These are phyloP conservation scores for Drosophila nikananu DNA, from an alignment of 1,140 invertebrate genomes.

Conservation along the genomic window DNA sequence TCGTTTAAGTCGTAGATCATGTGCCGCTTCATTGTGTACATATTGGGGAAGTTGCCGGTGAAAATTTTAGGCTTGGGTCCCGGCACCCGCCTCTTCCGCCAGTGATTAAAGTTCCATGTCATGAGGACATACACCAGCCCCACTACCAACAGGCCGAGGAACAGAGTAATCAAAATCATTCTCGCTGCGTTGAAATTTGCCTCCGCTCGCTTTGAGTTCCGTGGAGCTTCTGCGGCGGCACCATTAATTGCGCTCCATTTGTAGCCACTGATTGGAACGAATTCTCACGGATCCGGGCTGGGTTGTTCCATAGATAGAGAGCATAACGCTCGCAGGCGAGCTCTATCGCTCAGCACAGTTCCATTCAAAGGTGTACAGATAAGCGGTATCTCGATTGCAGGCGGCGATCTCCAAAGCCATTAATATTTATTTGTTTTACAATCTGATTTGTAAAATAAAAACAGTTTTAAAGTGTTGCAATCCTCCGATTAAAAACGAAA, in stretches of 20 bases:
- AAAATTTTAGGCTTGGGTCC: slow-evolving; percentile 69
- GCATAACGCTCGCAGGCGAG: neutral
- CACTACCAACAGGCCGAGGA: slow-evolving; percentile 21
- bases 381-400: slow-evolving; percentile 30
- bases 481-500: neutral
- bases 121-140: slow-evolving; percentile 74
- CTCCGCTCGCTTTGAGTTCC: slow-evolving; percentile 5
- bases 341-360: neutral
- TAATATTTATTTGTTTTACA: slow-evolving; percentile 27
- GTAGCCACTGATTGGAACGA: slow-evolving; percentile 3
- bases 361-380: slow-evolving; percentile 8
- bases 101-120: slow-evolving; percentile 40
- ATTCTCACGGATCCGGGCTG: neutral
- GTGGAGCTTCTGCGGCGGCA: slow-evolving; percentile 6
- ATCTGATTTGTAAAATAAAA: slow-evolving; percentile 4
- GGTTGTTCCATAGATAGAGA: slow-evolving; percentile 14
- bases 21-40: slow-evolving; percentile 60
- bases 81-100: slow-evolving; percentile 73
- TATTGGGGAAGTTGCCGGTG: slow-evolving; percentile 71
- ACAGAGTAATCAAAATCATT: slow-evolving; percentile 58
- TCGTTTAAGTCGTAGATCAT: slow-evolving; percentile 58
- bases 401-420: slow-evolving; percentile 14
- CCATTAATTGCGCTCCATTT: slow-evolving; percentile 17
- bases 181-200: neutral
- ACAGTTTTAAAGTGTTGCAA: slow-evolving; percentile 13